Conservation (phyloP, 2,797 vertebrate genomes). For the Limosa lapponica region DNA sequence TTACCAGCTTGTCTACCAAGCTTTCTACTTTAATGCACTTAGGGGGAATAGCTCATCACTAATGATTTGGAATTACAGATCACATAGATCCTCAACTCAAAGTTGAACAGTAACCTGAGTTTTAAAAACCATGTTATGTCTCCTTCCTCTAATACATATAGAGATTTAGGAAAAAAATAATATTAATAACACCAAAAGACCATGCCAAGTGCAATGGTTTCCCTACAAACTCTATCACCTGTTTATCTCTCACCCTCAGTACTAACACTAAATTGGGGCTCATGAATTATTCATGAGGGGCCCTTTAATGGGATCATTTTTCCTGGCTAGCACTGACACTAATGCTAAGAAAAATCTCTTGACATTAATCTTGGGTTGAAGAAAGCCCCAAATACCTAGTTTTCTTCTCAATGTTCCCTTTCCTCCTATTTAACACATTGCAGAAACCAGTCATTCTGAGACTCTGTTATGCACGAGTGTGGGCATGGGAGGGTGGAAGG, state of each 20-base stretch:
- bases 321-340: conserved; percentile 77
- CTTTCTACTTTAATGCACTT: conserved; percentile 52
- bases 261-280: conserved; percentile 74
- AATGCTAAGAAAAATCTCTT: conserved; percentile 80
- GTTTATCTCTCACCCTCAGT: conserved; percentile 70
- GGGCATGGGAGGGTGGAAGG: not conserved
- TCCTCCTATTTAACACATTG: conserved; percentile 50
- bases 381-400: conserved; percentile 74
- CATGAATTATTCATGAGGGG: conserved; percentile 78
- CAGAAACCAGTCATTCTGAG: not conserved
- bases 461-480: not conserved
- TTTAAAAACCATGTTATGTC: not conserved
- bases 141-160: not conserved
- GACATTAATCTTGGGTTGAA: conserved; percentile 77
- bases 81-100: not conserved
- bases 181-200: conserved; percentile 26
- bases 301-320: conserved; percentile 80
- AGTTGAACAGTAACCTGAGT: not conserved
- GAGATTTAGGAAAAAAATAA: not conserved
- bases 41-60: conserved; percentile 49
- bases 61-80: conserved; percentile 45
- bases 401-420: conserved; percentile 69
- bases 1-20: not conserved
- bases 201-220: conserved; percentile 19
- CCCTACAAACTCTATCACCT: conserved; percentile 75